A percentile compares a stretch with the other conserved stretches of the same genome.
Evolutionary conservation across 2,888 invertebrate genomes (phyloP).

Genomic region (Germaria angustata): DNA sequence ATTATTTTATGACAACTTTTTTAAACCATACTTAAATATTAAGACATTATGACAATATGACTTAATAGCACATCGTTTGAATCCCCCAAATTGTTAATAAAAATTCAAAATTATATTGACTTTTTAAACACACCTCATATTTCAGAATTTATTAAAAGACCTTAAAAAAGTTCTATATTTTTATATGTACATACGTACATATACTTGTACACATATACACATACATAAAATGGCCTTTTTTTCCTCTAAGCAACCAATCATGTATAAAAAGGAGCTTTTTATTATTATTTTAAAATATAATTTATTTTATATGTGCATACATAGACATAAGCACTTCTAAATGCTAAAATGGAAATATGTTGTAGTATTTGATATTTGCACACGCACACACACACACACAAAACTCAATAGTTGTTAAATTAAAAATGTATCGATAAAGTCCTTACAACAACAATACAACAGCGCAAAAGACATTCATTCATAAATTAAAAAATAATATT

Average conservation of each 20-base stretch:
- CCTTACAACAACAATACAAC: background rate
- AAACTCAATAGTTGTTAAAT: slow-evolving; percentile 27
- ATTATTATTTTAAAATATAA: slow-evolving; percentile 12
- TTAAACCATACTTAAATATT: too few species aligned
- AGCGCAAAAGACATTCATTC: slow-evolving; percentile 1
- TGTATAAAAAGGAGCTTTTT: background rate
- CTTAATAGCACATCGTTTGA: too few species aligned
- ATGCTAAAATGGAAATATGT: slow-evolving; percentile 14
- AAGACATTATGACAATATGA: too few species aligned
- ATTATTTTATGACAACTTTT: too few species aligned
- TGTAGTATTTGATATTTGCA: slow-evolving; percentile 24
- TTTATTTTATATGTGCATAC: background rate
- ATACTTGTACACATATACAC: too few species aligned
- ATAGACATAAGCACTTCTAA: background rate
- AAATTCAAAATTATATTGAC: too few species aligned
- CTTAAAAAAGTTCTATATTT: slow-evolving; percentile 3
- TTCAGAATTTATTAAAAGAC: slow-evolving; percentile 17
- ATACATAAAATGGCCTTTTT: slow-evolving; percentile 27
- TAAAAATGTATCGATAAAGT: slow-evolving; percentile 33
- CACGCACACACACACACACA: background rate
- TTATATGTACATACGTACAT: background rate
- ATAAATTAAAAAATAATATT: background rate
- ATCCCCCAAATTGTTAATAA: too few species aligned
- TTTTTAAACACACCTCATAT: background rate
- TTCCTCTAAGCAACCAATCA: background rate